Percentiles rank a stretch among this genome's conserved stretches.
Conservation (phyloP, 2,113 vertebrate genomes). For the Motacilla tschutschensis region DNA sequence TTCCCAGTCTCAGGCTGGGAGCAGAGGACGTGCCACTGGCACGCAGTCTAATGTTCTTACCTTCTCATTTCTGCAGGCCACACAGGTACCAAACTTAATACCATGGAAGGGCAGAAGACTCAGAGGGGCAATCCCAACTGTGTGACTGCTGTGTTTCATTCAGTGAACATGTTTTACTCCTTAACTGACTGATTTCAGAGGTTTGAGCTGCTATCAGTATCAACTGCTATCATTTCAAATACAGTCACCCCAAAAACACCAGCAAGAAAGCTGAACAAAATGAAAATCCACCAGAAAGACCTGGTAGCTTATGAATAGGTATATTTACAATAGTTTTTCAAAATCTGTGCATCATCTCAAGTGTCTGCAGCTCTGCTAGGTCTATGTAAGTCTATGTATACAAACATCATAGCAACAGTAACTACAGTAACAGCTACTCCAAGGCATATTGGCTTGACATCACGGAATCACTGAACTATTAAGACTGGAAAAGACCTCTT, state of each 20-base stretch:
- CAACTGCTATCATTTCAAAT: background rate
- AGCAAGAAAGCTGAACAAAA: background rate
- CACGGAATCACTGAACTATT: background rate
- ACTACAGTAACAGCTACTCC: background rate
- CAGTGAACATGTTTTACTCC: background rate
- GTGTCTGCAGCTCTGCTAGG: background rate
- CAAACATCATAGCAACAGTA: slow-evolving; percentile 8
- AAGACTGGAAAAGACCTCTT: background rate
- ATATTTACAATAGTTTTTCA: background rate
- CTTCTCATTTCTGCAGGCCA: background rate
- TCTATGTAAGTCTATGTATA: background rate
- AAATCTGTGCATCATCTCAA: background rate
- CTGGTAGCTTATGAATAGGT: background rate
- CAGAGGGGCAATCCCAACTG: fast-evolving
- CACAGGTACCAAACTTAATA: background rate
- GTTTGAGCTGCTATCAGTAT: background rate
- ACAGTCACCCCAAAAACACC: background rate
- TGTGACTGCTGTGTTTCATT: fast-evolving
- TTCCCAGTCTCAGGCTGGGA: background rate
- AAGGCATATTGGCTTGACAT: background rate
- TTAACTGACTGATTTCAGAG: background rate
- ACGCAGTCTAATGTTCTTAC: fast-evolving
- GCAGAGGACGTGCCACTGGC: fast-evolving
- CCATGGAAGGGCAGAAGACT: background rate
- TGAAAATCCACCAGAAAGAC: background rate